Conservation (phyloP, 2,888 invertebrate genomes). For the Cryptops parisi region DNA sequence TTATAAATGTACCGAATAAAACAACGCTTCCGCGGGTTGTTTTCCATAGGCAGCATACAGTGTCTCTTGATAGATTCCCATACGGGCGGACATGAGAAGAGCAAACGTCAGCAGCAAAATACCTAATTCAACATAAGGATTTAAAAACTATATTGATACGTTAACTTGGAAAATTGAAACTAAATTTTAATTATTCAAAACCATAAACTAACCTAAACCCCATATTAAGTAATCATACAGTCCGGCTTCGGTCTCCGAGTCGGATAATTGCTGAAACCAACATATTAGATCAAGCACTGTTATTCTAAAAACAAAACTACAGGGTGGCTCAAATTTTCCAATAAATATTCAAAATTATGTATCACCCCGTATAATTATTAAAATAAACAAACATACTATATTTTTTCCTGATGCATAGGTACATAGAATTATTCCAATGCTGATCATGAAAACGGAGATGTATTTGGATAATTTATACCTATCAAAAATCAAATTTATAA, state of each 20-base stretch:
- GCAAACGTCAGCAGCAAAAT: conserved; percentile 72
- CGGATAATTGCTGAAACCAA: no score
- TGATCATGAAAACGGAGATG: conserved; percentile 80
- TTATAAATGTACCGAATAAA: conserved; percentile 57
- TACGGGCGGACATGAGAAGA: conserved; percentile 78
- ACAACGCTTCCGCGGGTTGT: conserved; percentile 75
- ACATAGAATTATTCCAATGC: conserved; percentile 78
- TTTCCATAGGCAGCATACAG: conserved; percentile 73
- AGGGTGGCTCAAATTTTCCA: not conserved
- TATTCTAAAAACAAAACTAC: no score
- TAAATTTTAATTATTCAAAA: no score
- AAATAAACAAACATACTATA: conserved; percentile 11
- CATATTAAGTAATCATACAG: conserved; percentile 42
- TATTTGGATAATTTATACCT: conserved; percentile 68
- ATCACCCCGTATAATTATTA: not conserved
- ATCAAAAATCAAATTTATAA: not conserved
- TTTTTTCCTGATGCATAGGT: conserved; percentile 55
- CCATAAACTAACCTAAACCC: conserved; percentile 36
- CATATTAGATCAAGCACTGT: no score
- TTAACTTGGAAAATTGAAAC: no score
- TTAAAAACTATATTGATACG: no score
- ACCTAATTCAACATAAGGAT: conserved; percentile 31
- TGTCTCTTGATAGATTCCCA: conserved; percentile 90
- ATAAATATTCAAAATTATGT: not conserved
- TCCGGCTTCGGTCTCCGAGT: not conserved